Evolutionary conservation across 2,113 vertebrate genomes (phyloP).

Genomic region (Tursiops truncatus): DNA sequence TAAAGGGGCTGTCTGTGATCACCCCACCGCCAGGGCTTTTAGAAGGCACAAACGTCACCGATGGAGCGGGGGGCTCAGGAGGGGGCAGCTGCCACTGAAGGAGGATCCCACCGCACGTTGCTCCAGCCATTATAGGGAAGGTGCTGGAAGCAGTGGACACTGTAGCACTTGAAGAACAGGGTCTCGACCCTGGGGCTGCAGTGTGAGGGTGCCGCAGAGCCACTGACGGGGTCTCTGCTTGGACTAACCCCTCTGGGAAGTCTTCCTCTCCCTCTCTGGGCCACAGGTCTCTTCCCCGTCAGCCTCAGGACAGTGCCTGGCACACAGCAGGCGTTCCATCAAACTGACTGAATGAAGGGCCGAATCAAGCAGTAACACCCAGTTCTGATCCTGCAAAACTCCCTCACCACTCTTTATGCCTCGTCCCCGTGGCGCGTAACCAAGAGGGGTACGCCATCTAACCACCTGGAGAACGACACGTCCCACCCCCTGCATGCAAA

Average conservation of each 20-base stretch:
- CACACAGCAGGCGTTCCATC: not conserved
- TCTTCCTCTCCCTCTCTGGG: not conserved
- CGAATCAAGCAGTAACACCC: rapidly evolving
- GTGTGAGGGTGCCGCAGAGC: not conserved
- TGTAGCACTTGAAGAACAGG: rapidly evolving
- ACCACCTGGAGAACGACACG: too few relatives aligned
- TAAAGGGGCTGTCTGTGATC: rapidly evolving
- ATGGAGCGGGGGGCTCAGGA: not conserved
- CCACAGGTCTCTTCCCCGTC: not conserved
- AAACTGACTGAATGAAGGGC: too few relatives aligned
- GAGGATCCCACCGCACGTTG: rapidly evolving
- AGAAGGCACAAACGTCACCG: rapidly evolving
- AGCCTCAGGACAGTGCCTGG: not conserved
- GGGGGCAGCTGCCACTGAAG: not conserved
- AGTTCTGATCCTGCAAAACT: not conserved
- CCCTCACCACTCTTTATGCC: not conserved
- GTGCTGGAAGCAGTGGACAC: not conserved
- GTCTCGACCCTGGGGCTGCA: not conserved
- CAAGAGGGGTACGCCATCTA: rapidly evolving
- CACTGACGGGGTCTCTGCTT: rapidly evolving
- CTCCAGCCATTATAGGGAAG: rapidly evolving
- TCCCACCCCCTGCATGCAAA: rapidly evolving
- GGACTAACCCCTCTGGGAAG: not conserved
- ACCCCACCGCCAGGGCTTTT: rapidly evolving
- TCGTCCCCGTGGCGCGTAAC: not conserved